Evolutionary conservation across 2,113 vertebrate genomes (phyloP).

Genomic region (Pipra filicauda): DNA sequence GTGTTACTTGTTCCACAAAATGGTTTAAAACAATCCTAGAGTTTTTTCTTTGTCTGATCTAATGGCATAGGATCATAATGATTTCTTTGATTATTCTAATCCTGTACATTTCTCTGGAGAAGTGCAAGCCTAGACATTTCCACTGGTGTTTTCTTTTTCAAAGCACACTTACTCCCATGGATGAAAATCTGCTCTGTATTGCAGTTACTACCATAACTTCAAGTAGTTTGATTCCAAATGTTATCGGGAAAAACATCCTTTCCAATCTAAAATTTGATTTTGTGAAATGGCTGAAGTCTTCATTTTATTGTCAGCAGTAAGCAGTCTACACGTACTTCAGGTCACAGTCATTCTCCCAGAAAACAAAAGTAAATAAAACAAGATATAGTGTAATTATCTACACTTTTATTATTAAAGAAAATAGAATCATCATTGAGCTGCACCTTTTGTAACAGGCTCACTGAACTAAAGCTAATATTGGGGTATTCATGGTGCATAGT

Average conservation of each 20-base stretch:
- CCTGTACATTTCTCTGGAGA: background rate
- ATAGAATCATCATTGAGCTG: background rate
- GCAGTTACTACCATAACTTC: background rate
- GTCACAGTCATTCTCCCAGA: background rate
- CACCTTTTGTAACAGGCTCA: background rate
- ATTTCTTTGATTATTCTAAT: background rate
- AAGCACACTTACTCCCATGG: background rate
- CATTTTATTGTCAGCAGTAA: background rate
- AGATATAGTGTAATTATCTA: background rate
- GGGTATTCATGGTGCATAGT: background rate
- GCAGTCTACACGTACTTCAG: background rate
- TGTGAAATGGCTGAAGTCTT: background rate
- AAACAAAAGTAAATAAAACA: background rate
- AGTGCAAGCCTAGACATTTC: background rate
- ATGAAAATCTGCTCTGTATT: background rate
- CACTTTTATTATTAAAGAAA: background rate
- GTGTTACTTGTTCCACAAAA: background rate
- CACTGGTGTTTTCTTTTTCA: background rate
- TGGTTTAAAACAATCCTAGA: background rate
- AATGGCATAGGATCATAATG: rapidly evolving
- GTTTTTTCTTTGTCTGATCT: background rate
- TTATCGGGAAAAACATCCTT: background rate
- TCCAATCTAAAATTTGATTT: background rate
- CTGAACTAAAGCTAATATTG: background rate
- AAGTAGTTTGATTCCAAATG: background rate